Evolutionary conservation across 2,888 invertebrate genomes (phyloP).

Genomic region (Andrena hattorfiana): DNA sequence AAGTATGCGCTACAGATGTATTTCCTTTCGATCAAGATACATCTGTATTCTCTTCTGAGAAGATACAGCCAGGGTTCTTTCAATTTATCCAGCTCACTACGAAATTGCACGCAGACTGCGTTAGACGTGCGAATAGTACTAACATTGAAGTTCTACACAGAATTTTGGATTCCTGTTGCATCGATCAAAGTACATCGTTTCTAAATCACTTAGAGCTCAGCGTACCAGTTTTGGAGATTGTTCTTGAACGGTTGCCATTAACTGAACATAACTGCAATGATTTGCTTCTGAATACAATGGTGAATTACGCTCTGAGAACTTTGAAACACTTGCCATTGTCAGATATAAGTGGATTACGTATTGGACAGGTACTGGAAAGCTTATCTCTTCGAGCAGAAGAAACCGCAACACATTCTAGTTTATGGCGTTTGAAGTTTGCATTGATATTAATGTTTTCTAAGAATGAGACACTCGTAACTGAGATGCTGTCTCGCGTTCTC

Average conservation of each 20-base stretch:
- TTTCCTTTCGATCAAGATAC: slow-evolving; percentile 27
- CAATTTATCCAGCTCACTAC: slow-evolving; percentile 72
- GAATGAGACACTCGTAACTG: slow-evolving; percentile 27
- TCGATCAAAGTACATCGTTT: slow-evolving; percentile 57
- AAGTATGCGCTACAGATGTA: slow-evolving; percentile 27
- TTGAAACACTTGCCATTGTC: slow-evolving; percentile 35
- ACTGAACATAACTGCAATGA: slow-evolving; percentile 13
- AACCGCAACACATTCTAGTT: slow-evolving; percentile 2
- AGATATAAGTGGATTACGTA: slow-evolving; percentile 13
- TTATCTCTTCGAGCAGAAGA: slow-evolving; percentile 4
- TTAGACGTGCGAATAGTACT: slow-evolving; percentile 46
- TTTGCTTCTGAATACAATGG: slow-evolving; percentile 47
- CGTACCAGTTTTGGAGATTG: slow-evolving; percentile 45
- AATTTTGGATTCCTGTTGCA: slow-evolving; percentile 57
- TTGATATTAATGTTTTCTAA: slow-evolving; percentile 55
- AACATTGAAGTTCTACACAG: slow-evolving; percentile 28
- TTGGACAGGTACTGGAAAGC: slow-evolving; percentile 6
- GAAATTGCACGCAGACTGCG: slow-evolving; percentile 56
- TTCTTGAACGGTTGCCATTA: slow-evolving; percentile 46
- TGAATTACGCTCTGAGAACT: slow-evolving; percentile 48
- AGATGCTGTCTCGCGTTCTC: slow-evolving; percentile 35
- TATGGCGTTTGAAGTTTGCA: slow-evolving; percentile 41
- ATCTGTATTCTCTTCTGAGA: slow-evolving; percentile 39
- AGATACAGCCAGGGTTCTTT: slow-evolving; percentile 74
- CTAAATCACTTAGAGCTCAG: slow-evolving; percentile 54